Base-by-base conservation (phyloP, 1,140 invertebrate genomes). In the Idris sp. region DNA sequence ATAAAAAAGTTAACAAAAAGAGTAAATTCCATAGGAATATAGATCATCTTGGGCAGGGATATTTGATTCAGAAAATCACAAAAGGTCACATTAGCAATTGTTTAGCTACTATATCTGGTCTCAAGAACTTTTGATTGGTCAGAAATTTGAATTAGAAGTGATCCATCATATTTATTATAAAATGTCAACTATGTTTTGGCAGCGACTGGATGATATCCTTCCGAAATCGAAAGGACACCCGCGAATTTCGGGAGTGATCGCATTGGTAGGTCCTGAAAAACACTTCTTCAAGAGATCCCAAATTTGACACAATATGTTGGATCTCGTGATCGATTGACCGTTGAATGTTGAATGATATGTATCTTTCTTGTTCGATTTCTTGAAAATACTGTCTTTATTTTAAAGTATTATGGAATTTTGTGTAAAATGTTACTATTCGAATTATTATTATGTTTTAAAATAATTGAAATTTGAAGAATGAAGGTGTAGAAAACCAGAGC, bases 121-220 rank as follows among this genome's bases (percentile, higher is more conserved):
- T 19, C 2, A 53, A 53, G 33, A 48, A 30, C 25, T 9, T 10
- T 9, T 0, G 8, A 33, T 33, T n/a, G 10, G 15, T 6, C 30
- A 5, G 44, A 49, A 62, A n/a, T n/a, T n/a, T 6, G 19, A 22
- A 22, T 6, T n/a, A n/a, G 11, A 62, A 35, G 5, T 15, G 74
- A 86, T 86, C 83, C 38, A 85, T 86, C 83, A 85, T 19, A 11
- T 15, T 14, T 25, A 67, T 82, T 78, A 61, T 79, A n/a, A 44
- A 53, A 33, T 46, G 41, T 79, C 79, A 78, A 81, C 36, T 61
- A 78, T 86, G 83, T 86, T 86, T 85, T 86, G 84, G 83, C 83
- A 85, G 54, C 35, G 58, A 71, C 76, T 56, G 74, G 67, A 78
- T 80, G 80, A 80, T 73, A 77, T 67, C 76, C 59, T 82, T 79